These are phyloP conservation scores for Leucania comma DNA, from an alignment of 2,888 invertebrate genomes.

Conservation along the genomic window DNA sequence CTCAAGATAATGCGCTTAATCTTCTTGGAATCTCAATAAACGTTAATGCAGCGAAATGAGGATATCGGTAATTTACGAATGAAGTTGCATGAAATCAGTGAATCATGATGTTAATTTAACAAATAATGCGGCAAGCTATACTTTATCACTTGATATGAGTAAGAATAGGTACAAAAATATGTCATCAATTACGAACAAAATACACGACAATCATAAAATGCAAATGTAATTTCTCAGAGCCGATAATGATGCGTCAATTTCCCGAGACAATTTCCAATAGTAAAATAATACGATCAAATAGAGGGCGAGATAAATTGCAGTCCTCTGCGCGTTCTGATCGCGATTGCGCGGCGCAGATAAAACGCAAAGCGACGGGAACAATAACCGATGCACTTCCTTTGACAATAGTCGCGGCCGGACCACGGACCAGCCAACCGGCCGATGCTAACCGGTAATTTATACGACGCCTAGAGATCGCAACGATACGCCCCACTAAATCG, in stretches of 20 bases:
- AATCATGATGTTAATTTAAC: constrained; percentile 48
- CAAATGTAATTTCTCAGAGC: constrained; percentile 63
- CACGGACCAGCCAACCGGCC: constrained; percentile 65
- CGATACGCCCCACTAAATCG: constrained; percentile 84
- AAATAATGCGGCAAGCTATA: constrained; percentile 10
- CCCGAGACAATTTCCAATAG: constrained; percentile 82
- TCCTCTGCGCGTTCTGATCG: constrained; percentile 72
- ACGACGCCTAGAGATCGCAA: constrained; percentile 79
- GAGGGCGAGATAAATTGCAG: constrained; percentile 84
- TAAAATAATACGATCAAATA: constrained; percentile 82
- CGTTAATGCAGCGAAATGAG: constrained; percentile 58
- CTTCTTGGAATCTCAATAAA: constrained; percentile 60
- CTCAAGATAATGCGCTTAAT: constrained; percentile 49
- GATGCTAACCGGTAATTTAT: constrained; percentile 79
- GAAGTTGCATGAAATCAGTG: constrained; percentile 46
- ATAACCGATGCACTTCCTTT: constrained; percentile 89
- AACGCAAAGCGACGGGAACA: constrained; percentile 84
- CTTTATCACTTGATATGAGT: constrained; percentile 28
- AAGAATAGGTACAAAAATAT: constrained; percentile 9
- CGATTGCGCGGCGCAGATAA: constrained; percentile 82
- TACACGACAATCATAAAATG: constrained; percentile 53
- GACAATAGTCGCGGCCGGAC: constrained; percentile 80
- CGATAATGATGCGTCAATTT: constrained; percentile 73
- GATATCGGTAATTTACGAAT: constrained; percentile 62
- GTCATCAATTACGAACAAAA: constrained; percentile 25